Conservation (phyloP, 2,888 invertebrate species). For the Caenorhabditis sulstoni region DNA sequence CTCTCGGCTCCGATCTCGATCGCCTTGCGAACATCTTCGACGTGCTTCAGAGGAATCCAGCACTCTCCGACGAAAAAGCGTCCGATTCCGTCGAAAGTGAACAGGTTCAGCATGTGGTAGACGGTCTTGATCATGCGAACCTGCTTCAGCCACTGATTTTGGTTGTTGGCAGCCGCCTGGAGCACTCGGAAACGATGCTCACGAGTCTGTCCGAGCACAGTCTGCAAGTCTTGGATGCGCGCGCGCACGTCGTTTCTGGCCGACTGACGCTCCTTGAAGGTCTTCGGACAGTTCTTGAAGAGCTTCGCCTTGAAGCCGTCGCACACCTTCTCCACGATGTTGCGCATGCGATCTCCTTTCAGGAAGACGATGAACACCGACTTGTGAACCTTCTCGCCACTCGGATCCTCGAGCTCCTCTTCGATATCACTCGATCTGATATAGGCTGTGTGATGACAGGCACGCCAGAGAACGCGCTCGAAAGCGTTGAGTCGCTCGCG, state of each 20-base stretch:
- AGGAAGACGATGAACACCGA: slow-evolving; percentile 89
- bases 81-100: slow-evolving; percentile 99
- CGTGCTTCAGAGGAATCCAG: slow-evolving; percentile 92
- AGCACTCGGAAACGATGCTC: slow-evolving; percentile 82
- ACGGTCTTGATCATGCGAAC: slow-evolving; percentile 97
- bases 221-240: slow-evolving; percentile 87
- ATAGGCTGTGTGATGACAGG: slow-evolving; percentile 92
- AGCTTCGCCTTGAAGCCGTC: slow-evolving; percentile 87
- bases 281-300: slow-evolving; percentile 97
- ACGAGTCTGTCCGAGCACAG: slow-evolving; percentile 82
- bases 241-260: slow-evolving; percentile 78
- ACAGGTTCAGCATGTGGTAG: slow-evolving; percentile 96
- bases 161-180: slow-evolving; percentile 97
- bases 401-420: slow-evolving; percentile 91
- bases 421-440: slow-evolving; percentile 88
- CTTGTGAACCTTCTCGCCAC: slow-evolving; percentile 93
- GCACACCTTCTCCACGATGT: slow-evolving; percentile 90
- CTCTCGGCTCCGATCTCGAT: slow-evolving; percentile 90
- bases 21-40: slow-evolving; percentile 93
- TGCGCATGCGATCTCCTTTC: slow-evolving; percentile 96
- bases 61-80: slow-evolving; percentile 99
- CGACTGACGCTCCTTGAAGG: slow-evolving; percentile 85
- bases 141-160: slow-evolving; percentile 96
- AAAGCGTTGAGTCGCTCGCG: slow-evolving; percentile 95
- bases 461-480: slow-evolving; percentile 97